Evolutionary conservation across 1,140 invertebrate genomes (phyloP), one percentile per base, ranked within the genome.

Genomic region (Zaprionus inermis): DNA sequence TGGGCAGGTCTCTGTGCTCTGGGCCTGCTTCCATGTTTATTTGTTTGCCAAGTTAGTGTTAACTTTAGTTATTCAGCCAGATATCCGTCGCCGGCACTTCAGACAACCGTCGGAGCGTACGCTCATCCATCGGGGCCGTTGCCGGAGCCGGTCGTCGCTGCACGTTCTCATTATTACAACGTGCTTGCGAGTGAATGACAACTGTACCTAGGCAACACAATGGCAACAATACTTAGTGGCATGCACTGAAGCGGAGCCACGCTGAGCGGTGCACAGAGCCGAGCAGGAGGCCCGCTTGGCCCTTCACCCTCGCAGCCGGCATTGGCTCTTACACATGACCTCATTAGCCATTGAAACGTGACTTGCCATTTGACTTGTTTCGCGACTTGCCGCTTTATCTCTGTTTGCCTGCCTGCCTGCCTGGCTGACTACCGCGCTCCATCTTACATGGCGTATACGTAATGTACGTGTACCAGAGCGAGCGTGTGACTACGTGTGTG

Each of bases 271-370:
- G 28, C 61, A 38, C 34, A 55, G 36, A 49, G 51, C 28, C 6
- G 38, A 16, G 24, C 10, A 61, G 61, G n/a, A 72, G 64, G 72
- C 38, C 38, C 14, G 1, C 30, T 7, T 64, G 60, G 69, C 66
- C 61, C 68, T 24, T 6, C 14, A 6, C 38, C 38, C 38, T 9
- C 30, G 54, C 58, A 71, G 70, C 78, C 80, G 70, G 70, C 78
- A 89, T 84, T 90, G 81, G 78, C 73, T 74, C 78, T 85, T 79
- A 90, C 81, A 91, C 89, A 91, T 82, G 89, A 91, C 89, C 89
- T 91, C 89, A 91, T 91, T 91, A 91, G 81, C 83, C 80, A 79
- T 81, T 79, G 78, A 81, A 91, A 91, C 89, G 89, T 91, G 89
- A 91, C 89, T 91, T 81, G 78, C 78, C 80, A 79, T 91, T 91